phyloP scores from a whole-genome alignment of 2,113 vertebrate genomes.

The Symphodus melops region DNA sequence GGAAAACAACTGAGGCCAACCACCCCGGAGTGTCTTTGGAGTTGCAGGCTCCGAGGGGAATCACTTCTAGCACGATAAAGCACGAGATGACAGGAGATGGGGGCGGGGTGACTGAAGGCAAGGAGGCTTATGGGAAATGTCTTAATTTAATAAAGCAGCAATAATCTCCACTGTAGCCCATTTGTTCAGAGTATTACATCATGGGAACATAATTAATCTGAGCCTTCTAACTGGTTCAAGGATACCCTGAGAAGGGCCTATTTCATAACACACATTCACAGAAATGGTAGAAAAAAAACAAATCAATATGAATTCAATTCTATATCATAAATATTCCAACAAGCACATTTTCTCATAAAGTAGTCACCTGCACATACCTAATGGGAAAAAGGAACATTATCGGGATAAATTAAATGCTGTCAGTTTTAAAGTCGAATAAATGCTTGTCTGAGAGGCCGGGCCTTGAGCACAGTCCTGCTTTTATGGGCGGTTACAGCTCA shows the following conservation, averaged over 20 bases:
- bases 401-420: no score
- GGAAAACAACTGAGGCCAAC: background rate
- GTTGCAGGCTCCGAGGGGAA: background rate
- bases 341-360: no score
- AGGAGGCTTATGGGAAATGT: constrained; percentile 9
- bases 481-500: no score
- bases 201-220: background rate
- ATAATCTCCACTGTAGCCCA: constrained; percentile 1
- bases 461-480: no score
- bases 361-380: background rate
- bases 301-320: no score
- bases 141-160: constrained; percentile 22
- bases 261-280: background rate
- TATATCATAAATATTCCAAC: no score
- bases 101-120: constrained; percentile 3
- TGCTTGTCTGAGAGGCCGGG: no score
- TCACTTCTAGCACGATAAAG: constrained; percentile 1
- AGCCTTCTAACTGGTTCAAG: background rate
- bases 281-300: background rate
- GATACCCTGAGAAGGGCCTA: background rate
- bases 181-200: constrained; percentile 13
- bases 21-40: background rate
- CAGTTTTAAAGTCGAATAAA: no score
- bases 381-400: background rate
- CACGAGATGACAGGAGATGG: constrained; percentile 12